These are phyloP conservation scores for Blera fallax DNA, from an alignment of 2,888 invertebrate species.

Conservation along the genomic window DNA sequence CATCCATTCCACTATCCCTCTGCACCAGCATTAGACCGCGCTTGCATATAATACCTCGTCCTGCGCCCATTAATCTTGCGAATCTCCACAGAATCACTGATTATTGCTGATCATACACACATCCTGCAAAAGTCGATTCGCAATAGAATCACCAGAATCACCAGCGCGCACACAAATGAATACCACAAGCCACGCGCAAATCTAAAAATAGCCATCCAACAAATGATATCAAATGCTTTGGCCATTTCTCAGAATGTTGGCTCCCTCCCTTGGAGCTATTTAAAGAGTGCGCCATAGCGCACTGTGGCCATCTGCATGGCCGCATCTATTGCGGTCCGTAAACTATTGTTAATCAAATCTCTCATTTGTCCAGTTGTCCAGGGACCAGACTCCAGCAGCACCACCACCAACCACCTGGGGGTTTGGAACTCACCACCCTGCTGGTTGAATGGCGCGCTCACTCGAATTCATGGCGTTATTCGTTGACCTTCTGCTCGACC, in stretches of 20 bases:
- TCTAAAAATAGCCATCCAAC: constrained; percentile 62
- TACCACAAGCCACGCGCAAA: constrained; percentile 40
- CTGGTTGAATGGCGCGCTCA: constrained; percentile 40
- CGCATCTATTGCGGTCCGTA: constrained; percentile 60
- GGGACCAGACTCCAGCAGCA: neutral
- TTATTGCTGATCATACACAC: constrained; percentile 48
- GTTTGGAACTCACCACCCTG: constrained; percentile 60
- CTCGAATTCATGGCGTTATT: constrained; percentile 45
- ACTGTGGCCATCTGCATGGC: constrained; percentile 21
- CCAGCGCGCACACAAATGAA: neutral
- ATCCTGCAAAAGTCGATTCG: constrained; percentile 15
- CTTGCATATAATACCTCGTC: constrained; percentile 1
- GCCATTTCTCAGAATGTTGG: constrained; percentile 60
- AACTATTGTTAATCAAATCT: constrained; percentile 72
- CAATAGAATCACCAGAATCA: constrained; percentile 1
- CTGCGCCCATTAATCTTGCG: constrained; percentile 35
- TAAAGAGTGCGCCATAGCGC: constrained; percentile 59
- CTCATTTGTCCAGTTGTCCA: constrained; percentile 70
- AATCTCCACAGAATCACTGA: constrained; percentile 28
- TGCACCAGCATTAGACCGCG: constrained; percentile 1
- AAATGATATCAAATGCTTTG: constrained; percentile 69
- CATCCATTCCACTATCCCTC: neutral
- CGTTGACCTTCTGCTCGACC: constrained; percentile 65
- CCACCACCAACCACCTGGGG: constrained; percentile 46
- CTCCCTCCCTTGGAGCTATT: constrained; percentile 54